Conservation (phyloP, 2,113 vertebrate genomes). For the Cyanoderma ruficeps region DNA sequence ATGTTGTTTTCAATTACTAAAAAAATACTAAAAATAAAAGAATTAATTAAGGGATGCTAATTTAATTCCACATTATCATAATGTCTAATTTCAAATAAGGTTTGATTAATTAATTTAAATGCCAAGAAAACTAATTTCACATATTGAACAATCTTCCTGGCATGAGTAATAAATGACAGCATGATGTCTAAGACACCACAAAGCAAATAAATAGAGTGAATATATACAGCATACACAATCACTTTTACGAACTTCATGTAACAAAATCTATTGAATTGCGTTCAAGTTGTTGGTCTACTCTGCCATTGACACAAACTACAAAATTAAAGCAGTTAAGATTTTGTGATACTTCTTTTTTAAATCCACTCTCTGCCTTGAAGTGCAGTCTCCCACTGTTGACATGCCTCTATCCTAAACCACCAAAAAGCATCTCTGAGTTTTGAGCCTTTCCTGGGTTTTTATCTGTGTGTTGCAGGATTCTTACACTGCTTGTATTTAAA, state of each 20-base stretch:
- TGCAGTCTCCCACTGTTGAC: background rate
- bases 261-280: background rate
- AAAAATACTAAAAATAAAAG: background rate
- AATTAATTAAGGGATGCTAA: background rate
- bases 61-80: background rate
- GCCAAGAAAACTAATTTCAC: slow-evolving; percentile 6
- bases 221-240: background rate
- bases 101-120: slow-evolving; percentile 5
- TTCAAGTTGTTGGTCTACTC: background rate
- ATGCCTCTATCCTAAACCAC: background rate
- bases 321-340: background rate
- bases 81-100: background rate
- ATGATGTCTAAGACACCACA: background rate
- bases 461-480: background rate
- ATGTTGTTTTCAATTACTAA: background rate
- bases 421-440: background rate
- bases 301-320: background rate
- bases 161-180: slow-evolving; percentile 9
- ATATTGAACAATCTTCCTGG: background rate
- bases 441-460: background rate
- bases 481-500: background rate
- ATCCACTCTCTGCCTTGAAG: background rate
- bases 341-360: background rate
- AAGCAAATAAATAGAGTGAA: background rate
- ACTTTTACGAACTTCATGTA: background rate